Evolutionary conservation across 2,888 invertebrate species (phyloP), one percentile per base, ranked within the genome.

Genomic region (Plagiodera versicolora): DNA sequence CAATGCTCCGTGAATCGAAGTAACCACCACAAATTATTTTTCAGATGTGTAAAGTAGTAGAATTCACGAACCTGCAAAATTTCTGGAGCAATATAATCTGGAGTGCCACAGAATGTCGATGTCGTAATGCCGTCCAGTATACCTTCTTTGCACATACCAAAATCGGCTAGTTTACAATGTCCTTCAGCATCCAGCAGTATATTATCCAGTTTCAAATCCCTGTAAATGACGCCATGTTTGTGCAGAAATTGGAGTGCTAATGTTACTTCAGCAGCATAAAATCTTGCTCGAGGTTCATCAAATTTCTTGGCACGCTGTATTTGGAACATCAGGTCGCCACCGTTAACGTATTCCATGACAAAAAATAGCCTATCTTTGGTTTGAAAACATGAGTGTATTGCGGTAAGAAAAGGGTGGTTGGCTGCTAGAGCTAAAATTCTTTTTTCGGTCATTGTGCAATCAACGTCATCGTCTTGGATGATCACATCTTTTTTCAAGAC

Each of bases 281-380:
- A 96, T 78, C 94, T 87, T 16, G 98, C 98, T 1, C 94, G 84
- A 0, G 93, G 90, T 81, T 98, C 98, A 81, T 98, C 98, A 83
- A 99, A 99, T 83, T 98, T 98, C 66, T 98, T 86, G 64, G 98
- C 95, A 76, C 95, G 88, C 83, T 99, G 98, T 72, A 99, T 99
- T 88, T 99, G 98, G 85, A 98, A 98, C 97, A 98, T 98, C 74
- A 98, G 85, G 83, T 95, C 98, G 72, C 98, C 98, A 70, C 98
- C 99, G 82, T 98, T 95, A 56, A 99, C 98, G 82, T 98, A 98
- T 83, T 98, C 98, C 98, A 99, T 99, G 68, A 98, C 97, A 83
- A 99, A 98, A 86, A 98, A 98, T 69, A 99, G 85, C 10, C 80
- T 71, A 73, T 89, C 89, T 79, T 89, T 87, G 58, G 98, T 98